Evolutionary conservation across 2,888 invertebrate species (phyloP), one percentile per base, ranked within the genome.

Genomic region (Malthinus seriepunctatus): DNA sequence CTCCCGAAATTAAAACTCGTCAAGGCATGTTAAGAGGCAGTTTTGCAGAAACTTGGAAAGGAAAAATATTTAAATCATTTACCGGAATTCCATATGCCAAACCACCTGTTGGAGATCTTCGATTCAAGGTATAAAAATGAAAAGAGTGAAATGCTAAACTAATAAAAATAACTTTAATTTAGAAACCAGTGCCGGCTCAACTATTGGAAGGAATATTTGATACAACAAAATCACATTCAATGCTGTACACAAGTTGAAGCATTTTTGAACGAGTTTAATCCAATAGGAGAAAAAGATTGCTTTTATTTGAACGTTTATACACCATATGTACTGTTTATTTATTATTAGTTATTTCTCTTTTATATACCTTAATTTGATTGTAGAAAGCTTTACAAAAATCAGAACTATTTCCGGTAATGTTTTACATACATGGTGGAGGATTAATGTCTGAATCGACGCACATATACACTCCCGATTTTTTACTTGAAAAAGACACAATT

Each of bases 241-340:
- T 82, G 87, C 2, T 60, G 60, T 11, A 51, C 60, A 6, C 94
- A 94, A 75, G 82, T 88, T 32, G 89, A 90, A 32, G 32, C 50
- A 6, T 56, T 32, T 31, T 9, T 34, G 4, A 45, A 15, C 2
- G 32, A 54, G 6, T 50, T 10, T 8, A 15, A 9, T 1, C 5
- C 90, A 35, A 84, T 84, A 37, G 92, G 92, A 0, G 82, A 81
- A 60, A 94, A 95, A 77, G 93, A 95, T 76, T 95, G 94, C 70
- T 81, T 95, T 1, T 93, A 91, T 65, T 78, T 95, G 3, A 94
- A 94, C 69, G 84, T 87, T 8, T 87, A 85, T 70, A 81, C 82
- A 4, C 86, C 86, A n/a, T 77, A 81, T 69, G 80, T 78, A n/a
- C n/a, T n/a, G n/a, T n/a, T n/a, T n/a, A n/a, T n/a, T n/a, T n/a